Conservation (phyloP, 1,140 invertebrate genomes). For the Physella acuta region DNA sequence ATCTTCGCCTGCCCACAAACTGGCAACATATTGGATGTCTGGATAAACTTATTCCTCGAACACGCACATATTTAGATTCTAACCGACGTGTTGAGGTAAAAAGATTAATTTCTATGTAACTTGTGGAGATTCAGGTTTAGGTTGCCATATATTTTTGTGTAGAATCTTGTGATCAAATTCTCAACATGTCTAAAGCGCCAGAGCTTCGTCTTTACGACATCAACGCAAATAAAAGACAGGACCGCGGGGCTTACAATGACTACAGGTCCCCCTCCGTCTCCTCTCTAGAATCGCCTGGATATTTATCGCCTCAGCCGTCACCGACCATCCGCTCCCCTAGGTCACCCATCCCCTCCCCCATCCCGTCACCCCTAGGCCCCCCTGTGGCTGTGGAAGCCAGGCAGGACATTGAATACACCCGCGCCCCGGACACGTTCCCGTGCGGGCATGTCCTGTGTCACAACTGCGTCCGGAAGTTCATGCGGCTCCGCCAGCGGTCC, state of each 20-base stretch:
- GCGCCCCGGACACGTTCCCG: conserved; percentile 52
- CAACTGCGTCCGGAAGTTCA: conserved; percentile 45
- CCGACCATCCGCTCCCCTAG: background rate
- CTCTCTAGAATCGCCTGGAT: background rate
- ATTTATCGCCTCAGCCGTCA: background rate
- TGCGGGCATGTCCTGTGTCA: conserved; percentile 55
- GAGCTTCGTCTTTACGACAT: conserved; percentile 16
- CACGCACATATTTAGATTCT: background rate
- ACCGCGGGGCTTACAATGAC: conserved; percentile 8
- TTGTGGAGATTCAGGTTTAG: background rate
- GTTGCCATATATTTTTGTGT: background rate
- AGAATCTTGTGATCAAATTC: background rate
- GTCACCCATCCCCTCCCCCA: conserved; percentile 7
- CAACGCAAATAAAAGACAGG: conserved; percentile 21
- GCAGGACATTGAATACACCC: conserved; percentile 35
- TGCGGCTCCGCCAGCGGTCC: conserved; percentile 30
- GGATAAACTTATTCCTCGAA: background rate
- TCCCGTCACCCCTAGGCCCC: conserved; percentile 11
- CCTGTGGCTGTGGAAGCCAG: conserved; percentile 5
- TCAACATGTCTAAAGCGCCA: conserved; percentile 1
- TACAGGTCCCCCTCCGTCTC: conserved; percentile 10
- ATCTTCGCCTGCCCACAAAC: background rate
- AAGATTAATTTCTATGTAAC: background rate
- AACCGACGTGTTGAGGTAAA: background rate
- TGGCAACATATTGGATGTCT: background rate